Conservation (phyloP, 2,113 vertebrate genomes). For the Varanus komodoensis region DNA sequence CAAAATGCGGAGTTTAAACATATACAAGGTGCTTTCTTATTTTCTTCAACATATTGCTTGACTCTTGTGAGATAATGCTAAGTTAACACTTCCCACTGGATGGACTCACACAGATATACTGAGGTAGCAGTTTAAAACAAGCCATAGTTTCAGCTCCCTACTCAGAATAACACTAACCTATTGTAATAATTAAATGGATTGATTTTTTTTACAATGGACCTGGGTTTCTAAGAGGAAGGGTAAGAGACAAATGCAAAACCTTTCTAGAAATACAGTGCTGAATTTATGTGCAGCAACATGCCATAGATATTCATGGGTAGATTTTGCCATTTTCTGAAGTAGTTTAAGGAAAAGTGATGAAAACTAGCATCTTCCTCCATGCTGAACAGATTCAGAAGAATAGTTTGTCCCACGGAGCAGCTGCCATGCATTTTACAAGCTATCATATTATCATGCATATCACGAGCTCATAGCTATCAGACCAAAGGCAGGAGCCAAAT, state of each 20-base stretch:
- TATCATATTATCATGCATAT: not conserved
- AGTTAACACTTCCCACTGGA: not conserved
- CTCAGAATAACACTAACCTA: not conserved
- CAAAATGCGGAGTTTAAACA: not conserved
- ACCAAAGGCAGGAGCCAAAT: not conserved
- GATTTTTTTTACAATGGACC: not conserved
- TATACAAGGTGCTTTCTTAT: not conserved
- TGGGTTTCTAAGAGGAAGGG: not conserved
- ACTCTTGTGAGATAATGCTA: not conserved
- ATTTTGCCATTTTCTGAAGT: not conserved
- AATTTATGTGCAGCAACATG: not conserved
- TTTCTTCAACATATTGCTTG: not conserved
- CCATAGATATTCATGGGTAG: not conserved
- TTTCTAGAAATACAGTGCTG: not conserved
- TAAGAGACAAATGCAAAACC: not conserved
- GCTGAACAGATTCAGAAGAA: not conserved
- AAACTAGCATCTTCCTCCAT: not conserved
- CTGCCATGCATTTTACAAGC: not conserved
- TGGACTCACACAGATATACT: too few species aligned
- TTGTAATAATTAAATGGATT: not conserved
- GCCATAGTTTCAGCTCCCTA: not conserved
- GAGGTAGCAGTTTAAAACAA: not conserved
- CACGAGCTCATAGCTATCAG: not conserved
- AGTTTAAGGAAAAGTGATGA: not conserved
- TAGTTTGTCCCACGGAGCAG: not conserved